A percentile compares a stretch with the other conserved stretches of the same genome.
phyloP scores from a whole-genome alignment of 1,140 invertebrate genomes.

The Atta colombica region DNA sequence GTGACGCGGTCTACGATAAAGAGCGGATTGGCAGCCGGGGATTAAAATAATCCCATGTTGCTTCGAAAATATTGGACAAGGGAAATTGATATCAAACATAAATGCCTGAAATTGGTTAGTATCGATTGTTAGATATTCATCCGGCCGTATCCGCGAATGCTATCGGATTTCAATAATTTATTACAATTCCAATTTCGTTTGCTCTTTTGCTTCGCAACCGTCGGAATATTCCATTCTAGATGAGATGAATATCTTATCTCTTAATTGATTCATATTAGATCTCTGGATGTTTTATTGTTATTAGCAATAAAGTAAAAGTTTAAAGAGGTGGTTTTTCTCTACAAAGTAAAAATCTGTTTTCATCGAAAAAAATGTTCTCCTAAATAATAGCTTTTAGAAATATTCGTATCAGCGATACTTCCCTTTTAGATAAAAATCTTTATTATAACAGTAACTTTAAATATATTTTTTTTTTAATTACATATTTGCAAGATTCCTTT shows the following conservation, averaged over 20 bases:
- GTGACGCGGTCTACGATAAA: conserved; percentile 52
- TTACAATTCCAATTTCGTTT: conserved; percentile 58
- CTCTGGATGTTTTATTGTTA: conserved; percentile 44
- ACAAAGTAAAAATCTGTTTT: conserved; percentile 17
- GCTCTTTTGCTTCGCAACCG: conserved; percentile 9
- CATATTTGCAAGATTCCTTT: not conserved
- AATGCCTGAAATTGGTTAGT: conserved; percentile 69
- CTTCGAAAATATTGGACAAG: conserved; percentile 69
- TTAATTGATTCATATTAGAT: conserved; percentile 54
- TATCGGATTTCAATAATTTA: conserved; percentile 75
- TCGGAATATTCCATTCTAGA: conserved; percentile 51
- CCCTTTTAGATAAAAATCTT: not conserved
- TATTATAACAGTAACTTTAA: not conserved
- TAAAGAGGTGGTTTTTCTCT: not conserved
- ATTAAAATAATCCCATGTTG: conserved; percentile 66
- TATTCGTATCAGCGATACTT: not conserved
- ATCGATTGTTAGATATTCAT: conserved; percentile 74
- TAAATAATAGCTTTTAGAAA: not conserved
- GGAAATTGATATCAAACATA: conserved; percentile 72
- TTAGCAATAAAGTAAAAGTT: conserved; percentile 17
- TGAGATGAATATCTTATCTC: conserved; percentile 46
- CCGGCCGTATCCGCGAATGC: conserved; percentile 18
- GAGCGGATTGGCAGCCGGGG: conserved; percentile 39
- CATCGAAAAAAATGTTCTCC: not conserved
- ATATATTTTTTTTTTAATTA: not conserved